Evolutionary conservation across 2,797 vertebrate species (phyloP).

Genomic region (Chrysocyon brachyurus): DNA sequence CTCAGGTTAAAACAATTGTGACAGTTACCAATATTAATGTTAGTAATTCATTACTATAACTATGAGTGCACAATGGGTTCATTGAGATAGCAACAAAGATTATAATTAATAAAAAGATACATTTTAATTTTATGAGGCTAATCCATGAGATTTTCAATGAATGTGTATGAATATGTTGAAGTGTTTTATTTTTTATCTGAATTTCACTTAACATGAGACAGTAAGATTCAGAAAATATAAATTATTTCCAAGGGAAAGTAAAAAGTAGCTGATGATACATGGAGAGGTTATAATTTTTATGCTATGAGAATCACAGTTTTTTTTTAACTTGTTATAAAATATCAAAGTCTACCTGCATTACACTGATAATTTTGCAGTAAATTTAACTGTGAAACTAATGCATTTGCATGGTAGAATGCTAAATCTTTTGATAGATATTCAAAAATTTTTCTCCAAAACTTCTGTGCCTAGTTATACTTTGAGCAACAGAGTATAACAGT

Average conservation of each 20-base stretch:
- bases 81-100: neutral
- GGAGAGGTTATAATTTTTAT: neutral
- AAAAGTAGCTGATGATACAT: neutral
- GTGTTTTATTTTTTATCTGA: neutral
- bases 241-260: neutral
- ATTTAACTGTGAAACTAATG: constrained; percentile 17
- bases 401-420: neutral
- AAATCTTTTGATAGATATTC: neutral
- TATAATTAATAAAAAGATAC: neutral
- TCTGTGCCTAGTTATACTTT: neutral
- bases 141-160: neutral
- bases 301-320: neutral
- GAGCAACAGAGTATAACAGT: neutral
- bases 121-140: neutral
- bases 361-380: neutral
- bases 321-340: neutral
- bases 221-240: neutral
- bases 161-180: neutral
- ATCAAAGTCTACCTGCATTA: neutral
- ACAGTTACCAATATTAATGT: neutral
- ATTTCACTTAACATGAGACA: neutral
- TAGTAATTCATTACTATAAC: neutral
- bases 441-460: neutral
- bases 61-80: neutral
- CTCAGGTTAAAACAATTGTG: neutral